A percentile compares a stretch with the other conserved stretches of the same genome.
Evolutionary conservation across 2,113 vertebrate genomes (phyloP).

Genomic region (Anseranas semipalmata): DNA sequence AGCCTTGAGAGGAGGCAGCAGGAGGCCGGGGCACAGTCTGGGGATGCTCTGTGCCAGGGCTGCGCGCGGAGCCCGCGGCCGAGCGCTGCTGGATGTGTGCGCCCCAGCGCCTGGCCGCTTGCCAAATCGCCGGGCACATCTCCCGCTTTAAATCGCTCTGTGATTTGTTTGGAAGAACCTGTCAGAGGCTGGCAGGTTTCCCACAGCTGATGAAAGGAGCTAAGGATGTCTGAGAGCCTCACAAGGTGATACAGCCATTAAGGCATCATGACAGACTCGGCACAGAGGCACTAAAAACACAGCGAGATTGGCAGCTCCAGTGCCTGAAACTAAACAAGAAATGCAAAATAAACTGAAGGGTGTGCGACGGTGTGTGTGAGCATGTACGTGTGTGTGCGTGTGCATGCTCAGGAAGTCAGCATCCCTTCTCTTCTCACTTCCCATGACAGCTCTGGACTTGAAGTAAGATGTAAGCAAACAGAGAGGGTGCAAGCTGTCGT

Average conservation of each 20-base stretch:
- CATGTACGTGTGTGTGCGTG: background rate
- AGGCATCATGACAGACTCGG: slow-evolving; percentile 21
- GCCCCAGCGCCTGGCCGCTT: background rate
- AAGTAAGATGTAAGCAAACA: slow-evolving; percentile 38
- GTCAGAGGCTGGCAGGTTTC: slow-evolving; percentile 63
- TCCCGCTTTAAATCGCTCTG: background rate
- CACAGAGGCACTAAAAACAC: background rate
- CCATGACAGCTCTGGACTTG: slow-evolving; percentile 1
- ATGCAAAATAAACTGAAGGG: background rate
- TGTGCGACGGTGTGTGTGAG: background rate
- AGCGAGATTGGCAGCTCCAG: slow-evolving; percentile 38
- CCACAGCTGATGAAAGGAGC: slow-evolving; percentile 40
- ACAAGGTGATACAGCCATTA: slow-evolving; percentile 57
- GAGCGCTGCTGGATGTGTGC: rapidly evolving
- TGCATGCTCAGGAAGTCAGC: background rate
- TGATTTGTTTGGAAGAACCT: slow-evolving; percentile 53
- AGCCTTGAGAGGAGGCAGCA: rapidly evolving
- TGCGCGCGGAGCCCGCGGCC: rapidly evolving
- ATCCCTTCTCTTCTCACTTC: background rate
- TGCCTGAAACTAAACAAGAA: slow-evolving; percentile 4
- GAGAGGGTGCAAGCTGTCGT: background rate
- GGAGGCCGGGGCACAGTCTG: background rate
- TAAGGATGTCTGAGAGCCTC: slow-evolving; percentile 36
- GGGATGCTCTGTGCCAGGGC: rapidly evolving
- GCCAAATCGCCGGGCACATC: background rate